phyloP scores from a whole-genome alignment of 2,113 vertebrate species.

The Orycteropus afer region DNA sequence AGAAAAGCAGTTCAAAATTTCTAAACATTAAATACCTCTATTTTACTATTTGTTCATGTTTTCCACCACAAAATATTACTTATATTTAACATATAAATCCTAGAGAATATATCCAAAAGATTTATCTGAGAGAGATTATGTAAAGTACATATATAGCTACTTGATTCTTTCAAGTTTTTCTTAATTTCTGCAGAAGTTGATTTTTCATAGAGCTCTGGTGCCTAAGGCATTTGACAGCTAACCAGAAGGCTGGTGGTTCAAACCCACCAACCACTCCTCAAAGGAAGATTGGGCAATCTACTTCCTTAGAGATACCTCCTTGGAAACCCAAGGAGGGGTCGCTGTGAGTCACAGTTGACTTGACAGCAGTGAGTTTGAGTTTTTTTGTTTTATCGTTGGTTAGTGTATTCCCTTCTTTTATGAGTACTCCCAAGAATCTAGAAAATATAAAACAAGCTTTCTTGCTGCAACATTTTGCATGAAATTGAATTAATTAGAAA shows the following conservation, averaged over 20 bases:
- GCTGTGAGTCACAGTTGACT: too few species aligned
- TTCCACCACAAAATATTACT: too few species aligned
- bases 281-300: too few species aligned
- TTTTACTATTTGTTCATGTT: not conserved
- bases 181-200: conserved; percentile 55
- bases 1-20: conserved; percentile 22
- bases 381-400: too few species aligned
- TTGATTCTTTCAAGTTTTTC: not conserved
- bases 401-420: not conserved
- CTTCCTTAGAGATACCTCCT: too few species aligned
- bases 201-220: conserved; percentile 45
- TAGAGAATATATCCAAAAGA: not conserved
- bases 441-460: conserved; percentile 37
- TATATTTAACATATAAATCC: not conserved
- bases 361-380: too few species aligned
- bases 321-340: too few species aligned
- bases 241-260: too few species aligned
- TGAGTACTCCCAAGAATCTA: not conserved
- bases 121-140: not conserved
- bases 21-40: conserved; percentile 27
- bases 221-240: too few species aligned
- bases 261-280: too few species aligned
- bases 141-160: not conserved
- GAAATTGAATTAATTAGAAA: conserved; percentile 70
- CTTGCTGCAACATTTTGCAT: not conserved